phyloP scores from a whole-genome alignment of 2,797 vertebrate species.

The Rhinichthys osculus region DNA sequence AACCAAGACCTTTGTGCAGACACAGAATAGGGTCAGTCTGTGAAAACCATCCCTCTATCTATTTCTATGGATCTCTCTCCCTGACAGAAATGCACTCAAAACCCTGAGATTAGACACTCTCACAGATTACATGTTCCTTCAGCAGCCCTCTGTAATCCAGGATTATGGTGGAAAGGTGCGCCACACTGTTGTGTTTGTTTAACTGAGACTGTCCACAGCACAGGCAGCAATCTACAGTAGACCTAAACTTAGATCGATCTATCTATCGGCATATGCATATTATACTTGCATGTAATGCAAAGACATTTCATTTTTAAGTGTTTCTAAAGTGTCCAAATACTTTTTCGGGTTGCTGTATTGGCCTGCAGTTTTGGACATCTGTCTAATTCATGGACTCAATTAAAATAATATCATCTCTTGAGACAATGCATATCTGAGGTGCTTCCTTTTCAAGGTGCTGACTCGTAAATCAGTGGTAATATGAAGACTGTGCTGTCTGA shows the following conservation, averaged over 20 bases:
- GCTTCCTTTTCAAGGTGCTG: not conserved
- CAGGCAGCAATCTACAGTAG: not conserved
- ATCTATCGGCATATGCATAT: not conserved
- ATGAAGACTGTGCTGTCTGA: slow-evolving; percentile 44
- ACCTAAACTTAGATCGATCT: too few species aligned
- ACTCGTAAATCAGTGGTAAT: slow-evolving; percentile 53
- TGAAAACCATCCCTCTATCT: not conserved
- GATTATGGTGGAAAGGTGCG: slow-evolving; percentile 67
- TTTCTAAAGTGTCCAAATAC: not conserved
- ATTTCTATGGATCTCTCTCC: not conserved
- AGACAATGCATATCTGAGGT: not conserved
- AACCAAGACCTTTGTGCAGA: not conserved
- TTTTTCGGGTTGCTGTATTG: too few species aligned
- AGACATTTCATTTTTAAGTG: not conserved
- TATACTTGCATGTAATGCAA: not conserved
- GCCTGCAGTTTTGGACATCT: not conserved
- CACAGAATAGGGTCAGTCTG: not conserved
- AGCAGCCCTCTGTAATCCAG: slow-evolving; percentile 70
- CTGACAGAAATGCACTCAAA: slow-evolving; percentile 46
- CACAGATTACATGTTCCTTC: slow-evolving; percentile 57
- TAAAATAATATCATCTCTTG: not conserved
- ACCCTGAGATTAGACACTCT: slow-evolving; percentile 65
- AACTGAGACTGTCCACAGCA: not conserved
- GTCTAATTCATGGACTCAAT: slow-evolving; percentile 1
- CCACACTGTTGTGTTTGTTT: not conserved